A percentile compares a stretch with the other conserved stretches of the same genome.
These are phyloP conservation scores for Meghimatium bilineatum DNA, from an alignment of 2,888 invertebrate species.

Conservation along the genomic window DNA sequence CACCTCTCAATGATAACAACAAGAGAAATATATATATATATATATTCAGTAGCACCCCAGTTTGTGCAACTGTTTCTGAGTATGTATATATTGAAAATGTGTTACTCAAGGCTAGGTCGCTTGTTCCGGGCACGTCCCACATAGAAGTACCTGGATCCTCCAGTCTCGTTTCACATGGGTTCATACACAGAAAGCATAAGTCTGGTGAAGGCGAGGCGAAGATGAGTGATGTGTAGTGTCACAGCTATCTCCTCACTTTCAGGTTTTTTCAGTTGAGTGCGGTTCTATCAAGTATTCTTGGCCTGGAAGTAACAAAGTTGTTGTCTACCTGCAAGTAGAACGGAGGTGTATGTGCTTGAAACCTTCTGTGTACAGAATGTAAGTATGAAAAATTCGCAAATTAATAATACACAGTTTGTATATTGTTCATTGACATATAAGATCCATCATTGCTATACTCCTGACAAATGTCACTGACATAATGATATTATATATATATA, in stretches of 20 bases:
- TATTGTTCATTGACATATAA: too few relatives aligned
- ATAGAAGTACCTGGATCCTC: not conserved
- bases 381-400: not conserved
- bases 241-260: conserved; percentile 6
- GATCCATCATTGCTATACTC: too few relatives aligned
- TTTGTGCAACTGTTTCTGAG: too few relatives aligned
- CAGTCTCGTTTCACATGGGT: not conserved
- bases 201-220: not conserved
- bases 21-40: too few relatives aligned
- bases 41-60: too few relatives aligned
- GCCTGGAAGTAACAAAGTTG: not conserved
- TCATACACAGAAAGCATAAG: not conserved
- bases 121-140: not conserved
- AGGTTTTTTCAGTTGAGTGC: not conserved
- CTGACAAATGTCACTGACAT: too few relatives aligned
- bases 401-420: too few relatives aligned
- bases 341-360: not conserved
- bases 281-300: not conserved
- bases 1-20: too few relatives aligned
- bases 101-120: not conserved
- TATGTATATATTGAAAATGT: not conserved
- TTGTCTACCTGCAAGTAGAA: not conserved
- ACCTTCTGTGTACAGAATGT: not conserved
- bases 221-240: not conserved
- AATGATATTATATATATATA: too few relatives aligned